These are phyloP conservation scores for Alligator sinensis DNA, from an alignment of 2,113 vertebrate species.

Conservation along the genomic window DNA sequence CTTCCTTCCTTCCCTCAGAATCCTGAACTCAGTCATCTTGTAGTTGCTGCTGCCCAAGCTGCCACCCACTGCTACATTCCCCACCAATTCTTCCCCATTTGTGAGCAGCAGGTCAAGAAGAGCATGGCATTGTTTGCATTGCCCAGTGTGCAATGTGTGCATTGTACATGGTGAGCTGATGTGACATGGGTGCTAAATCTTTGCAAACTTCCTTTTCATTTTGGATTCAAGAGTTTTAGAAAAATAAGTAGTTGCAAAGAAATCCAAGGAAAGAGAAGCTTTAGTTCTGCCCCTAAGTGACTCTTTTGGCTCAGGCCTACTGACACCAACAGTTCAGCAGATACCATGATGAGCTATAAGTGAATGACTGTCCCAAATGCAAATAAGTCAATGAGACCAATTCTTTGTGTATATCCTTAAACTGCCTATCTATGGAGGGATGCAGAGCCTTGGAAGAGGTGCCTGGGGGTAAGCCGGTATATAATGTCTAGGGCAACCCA, in stretches of 20 bases:
- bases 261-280: not conserved
- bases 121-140: not conserved
- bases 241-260: not conserved
- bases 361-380: fast-evolving
- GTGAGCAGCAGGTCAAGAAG: fast-evolving
- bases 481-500: not conserved
- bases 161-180: not conserved
- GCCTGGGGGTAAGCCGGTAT: fast-evolving
- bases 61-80: not conserved
- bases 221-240: fast-evolving
- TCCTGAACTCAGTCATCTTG: no score
- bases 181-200: not conserved
- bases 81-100: not conserved
- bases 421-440: not conserved
- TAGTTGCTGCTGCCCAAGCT: no score
- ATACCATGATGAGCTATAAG: not conserved
- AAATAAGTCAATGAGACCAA: not conserved
- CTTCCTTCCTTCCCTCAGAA: no score
- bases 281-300: not conserved
- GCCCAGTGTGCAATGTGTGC: fast-evolving
- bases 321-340: fast-evolving
- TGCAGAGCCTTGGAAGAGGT: not conserved
- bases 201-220: not conserved
- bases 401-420: not conserved
- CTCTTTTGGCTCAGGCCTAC: not conserved